Base-by-base conservation (phyloP, 2,888 invertebrate genomes). In the Pandemis corylana region DNA sequence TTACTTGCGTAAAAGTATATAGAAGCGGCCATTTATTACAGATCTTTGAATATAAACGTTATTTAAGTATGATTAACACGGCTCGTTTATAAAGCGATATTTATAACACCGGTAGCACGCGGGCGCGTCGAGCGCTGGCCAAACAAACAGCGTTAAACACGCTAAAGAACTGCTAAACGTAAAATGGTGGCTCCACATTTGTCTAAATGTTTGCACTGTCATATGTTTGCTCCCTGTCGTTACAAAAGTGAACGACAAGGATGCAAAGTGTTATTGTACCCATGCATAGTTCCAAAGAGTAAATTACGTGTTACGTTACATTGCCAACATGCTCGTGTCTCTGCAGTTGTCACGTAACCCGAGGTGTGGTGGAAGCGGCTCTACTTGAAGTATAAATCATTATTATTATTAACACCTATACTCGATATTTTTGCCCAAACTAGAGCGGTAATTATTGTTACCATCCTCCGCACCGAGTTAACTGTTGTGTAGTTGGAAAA, bases 31-130 rank as follows among this genome's bases (percentile, higher is more conserved):
- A 61, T 76, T 77, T 77, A 63, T 76, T 77, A 79, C 68, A 70
- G 79, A 81, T 81, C 79, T 78, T 77, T 70, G 71, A 78, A 82
- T 80, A 80, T 80, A 84, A 84, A 79, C 81, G 83, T 82, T 83
- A 85, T 85, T 86, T 83, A 87, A 88, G 86, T 85, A 88, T 88
- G 85, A 90, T 87, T 88, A 89, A 90, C 88, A 51, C 88, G 88
- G 87, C 82, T 86, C 84, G 87, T 88, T 87, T 85, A 87, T 84
- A 83, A 84, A 83, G 84, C 84, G 80, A 79, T 82, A 84, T 84
- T 84, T 84, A 85, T 85, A 85, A 83, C 82, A 78, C 80, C 64
- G 59, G 76, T 80, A 81, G 78, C 79, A 72, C 77, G 74, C 65
- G 78, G 77, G 74, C 77, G 77, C 77, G 77, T 67, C 56, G 78